These are phyloP conservation scores for Bovichtus diacanthus DNA, from an alignment of 2,797 vertebrate genomes.

Conservation along the genomic window DNA sequence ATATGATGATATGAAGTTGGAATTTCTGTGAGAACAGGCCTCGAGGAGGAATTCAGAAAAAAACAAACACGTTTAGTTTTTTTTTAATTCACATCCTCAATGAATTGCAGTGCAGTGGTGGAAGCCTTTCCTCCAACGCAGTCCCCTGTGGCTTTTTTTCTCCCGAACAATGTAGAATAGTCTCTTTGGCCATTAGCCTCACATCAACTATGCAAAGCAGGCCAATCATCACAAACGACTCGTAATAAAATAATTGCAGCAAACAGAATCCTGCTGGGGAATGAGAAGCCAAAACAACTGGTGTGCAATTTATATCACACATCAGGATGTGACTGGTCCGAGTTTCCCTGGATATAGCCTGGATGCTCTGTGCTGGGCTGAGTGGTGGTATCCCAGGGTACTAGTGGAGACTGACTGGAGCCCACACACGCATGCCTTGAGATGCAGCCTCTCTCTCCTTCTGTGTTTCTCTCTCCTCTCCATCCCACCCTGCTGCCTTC, in stretches of 20 bases:
- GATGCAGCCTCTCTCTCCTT: slow-evolving; percentile 71
- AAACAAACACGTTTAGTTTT: slow-evolving; percentile 17
- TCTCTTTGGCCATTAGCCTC: slow-evolving; percentile 72
- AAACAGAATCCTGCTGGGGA: slow-evolving; percentile 67
- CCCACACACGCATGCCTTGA: slow-evolving; percentile 68
- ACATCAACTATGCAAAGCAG: slow-evolving; percentile 83
- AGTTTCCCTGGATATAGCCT: slow-evolving; percentile 55
- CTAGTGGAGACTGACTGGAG: slow-evolving; percentile 69
- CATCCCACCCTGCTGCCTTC: slow-evolving; percentile 70
- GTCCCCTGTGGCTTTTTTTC: slow-evolving; percentile 60
- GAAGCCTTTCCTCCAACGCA: slow-evolving; percentile 40
- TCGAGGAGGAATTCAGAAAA: slow-evolving; percentile 50
- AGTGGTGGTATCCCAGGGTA: slow-evolving; percentile 79
- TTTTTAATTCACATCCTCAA: slow-evolving; percentile 50
- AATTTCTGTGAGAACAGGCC: slow-evolving; percentile 65
- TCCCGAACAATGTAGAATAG: slow-evolving; percentile 57
- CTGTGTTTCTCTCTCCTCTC: slow-evolving; percentile 64
- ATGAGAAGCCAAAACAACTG: slow-evolving; percentile 58
- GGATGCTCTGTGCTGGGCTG: slow-evolving; percentile 59
- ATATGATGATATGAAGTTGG: slow-evolving; percentile 36
- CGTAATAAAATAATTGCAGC: slow-evolving; percentile 56
- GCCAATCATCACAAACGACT: slow-evolving; percentile 70
- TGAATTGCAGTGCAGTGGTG: slow-evolving; percentile 29
- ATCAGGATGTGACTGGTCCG: slow-evolving; percentile 56
- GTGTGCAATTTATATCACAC: slow-evolving; percentile 58